Evolutionary conservation across 2,888 invertebrate genomes (phyloP).

Genomic region (Nemotelus nigrinus): DNA sequence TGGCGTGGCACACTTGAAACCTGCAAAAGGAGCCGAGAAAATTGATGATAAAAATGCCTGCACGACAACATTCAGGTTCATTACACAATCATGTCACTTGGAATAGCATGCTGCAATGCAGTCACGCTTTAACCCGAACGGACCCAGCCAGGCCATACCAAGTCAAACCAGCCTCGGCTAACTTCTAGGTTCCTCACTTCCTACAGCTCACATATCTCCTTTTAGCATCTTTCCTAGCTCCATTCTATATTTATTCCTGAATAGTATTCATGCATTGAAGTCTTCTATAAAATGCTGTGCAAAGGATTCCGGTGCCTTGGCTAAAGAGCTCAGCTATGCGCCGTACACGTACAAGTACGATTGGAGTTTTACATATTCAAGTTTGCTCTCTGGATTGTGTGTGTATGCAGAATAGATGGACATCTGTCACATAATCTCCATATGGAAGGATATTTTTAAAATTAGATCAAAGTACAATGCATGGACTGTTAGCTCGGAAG

Average conservation of each 20-base stretch:
- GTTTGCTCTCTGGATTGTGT: not conserved
- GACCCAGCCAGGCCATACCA: not conserved
- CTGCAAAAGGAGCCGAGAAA: conserved; percentile 47
- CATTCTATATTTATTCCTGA: conserved; percentile 36
- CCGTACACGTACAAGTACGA: not conserved
- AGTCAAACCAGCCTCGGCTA: not conserved
- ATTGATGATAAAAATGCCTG: conserved; percentile 50
- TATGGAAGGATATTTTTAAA: conserved; percentile 4
- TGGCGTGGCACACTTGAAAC: conserved; percentile 43
- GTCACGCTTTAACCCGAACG: conserved; percentile 45
- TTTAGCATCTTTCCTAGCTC: conserved; percentile 16
- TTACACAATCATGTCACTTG: conserved; percentile 52
- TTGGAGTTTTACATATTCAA: conserved; percentile 15
- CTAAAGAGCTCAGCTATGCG: no score
- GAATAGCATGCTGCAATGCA: conserved; percentile 51
- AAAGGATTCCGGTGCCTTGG: conserved; percentile 16
- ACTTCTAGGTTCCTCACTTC: conserved; percentile 26
- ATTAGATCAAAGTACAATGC: not conserved
- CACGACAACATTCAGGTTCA: conserved; percentile 51
- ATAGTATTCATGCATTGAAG: conserved; percentile 47
- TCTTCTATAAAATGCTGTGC: conserved; percentile 41
- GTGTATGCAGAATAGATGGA: not conserved
- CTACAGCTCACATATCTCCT: conserved; percentile 20
- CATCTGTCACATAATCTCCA: conserved; percentile 18
- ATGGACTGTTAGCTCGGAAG: conserved; percentile 7